These are phyloP conservation scores for Linnaemya tessellans DNA, from an alignment of 2,888 invertebrate genomes.

Conservation along the genomic window DNA sequence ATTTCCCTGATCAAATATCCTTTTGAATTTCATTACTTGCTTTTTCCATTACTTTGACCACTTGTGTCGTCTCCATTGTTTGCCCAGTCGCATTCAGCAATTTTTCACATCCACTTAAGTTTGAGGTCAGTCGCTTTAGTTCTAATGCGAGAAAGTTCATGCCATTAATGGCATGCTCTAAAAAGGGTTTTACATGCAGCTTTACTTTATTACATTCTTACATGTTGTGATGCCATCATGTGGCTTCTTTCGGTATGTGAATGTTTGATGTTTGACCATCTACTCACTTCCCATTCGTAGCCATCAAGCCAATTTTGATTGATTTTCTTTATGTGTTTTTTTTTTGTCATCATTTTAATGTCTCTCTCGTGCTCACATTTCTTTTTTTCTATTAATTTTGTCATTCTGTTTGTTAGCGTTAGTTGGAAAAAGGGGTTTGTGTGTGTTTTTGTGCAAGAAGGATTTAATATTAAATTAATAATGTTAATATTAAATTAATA, in stretches of 20 bases:
- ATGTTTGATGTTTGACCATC: constrained; percentile 39
- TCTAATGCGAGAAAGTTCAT: constrained; percentile 69
- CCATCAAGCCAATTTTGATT: constrained; percentile 72
- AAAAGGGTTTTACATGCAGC: constrained; percentile 71
- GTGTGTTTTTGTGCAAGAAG: background rate
- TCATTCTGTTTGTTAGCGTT: constrained; percentile 54
- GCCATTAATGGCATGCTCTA: constrained; percentile 70
- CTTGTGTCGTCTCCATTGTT: background rate
- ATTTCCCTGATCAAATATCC: background rate
- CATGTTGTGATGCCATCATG: constrained; percentile 59
- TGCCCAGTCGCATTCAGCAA: constrained; percentile 9
- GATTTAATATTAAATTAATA: constrained; percentile 52
- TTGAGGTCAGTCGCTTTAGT: constrained; percentile 66
- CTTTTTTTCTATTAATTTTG: background rate
- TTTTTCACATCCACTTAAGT: constrained; percentile 46
- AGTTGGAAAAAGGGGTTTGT: background rate
- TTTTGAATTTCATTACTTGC: constrained; percentile 13
- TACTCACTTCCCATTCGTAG: constrained; percentile 50
- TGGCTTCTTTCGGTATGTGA: constrained; percentile 50
- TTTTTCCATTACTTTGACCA: background rate
- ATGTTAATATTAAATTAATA: constrained; percentile 52
- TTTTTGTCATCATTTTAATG: constrained; percentile 42
- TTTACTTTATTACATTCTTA: constrained; percentile 69
- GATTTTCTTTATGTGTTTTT: background rate
- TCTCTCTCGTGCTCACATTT: constrained; percentile 34